A percentile compares a stretch with the other conserved stretches of the same genome.
Conservation (phyloP, 2,888 invertebrate genomes). For the Caenorhabditis wallacei region DNA sequence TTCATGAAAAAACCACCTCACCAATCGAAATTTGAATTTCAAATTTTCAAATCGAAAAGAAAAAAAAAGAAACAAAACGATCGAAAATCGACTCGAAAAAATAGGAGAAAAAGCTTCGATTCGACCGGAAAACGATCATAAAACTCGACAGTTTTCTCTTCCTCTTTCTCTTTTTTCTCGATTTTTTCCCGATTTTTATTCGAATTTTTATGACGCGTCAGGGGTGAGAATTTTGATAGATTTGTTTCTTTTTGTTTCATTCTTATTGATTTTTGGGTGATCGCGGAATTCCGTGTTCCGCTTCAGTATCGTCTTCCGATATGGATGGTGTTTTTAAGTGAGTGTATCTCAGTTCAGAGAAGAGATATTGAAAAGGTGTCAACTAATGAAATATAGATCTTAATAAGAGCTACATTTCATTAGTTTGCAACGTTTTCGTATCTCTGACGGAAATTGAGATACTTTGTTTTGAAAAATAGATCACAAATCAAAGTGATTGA, state of each 20-base stretch:
- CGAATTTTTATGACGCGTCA: conserved; percentile 2
- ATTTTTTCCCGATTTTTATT: conserved; percentile 19
- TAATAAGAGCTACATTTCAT: too few relatives aligned
- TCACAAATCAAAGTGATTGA: too few relatives aligned
- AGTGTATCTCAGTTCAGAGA: too few relatives aligned
- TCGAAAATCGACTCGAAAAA: conserved; percentile 28
- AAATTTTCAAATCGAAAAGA: conserved; percentile 10
- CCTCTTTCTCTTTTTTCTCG: background rate
- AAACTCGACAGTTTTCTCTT: conserved; percentile 8
- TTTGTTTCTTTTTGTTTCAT: background rate
- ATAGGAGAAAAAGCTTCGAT: conserved; percentile 15
- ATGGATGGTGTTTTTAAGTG: too few relatives aligned
- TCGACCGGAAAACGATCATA: background rate
- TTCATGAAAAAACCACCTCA: conserved; percentile 14
- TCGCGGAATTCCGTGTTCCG: too few relatives aligned
- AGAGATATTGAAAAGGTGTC: too few relatives aligned
- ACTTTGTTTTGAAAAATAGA: too few relatives aligned
- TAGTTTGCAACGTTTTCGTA: too few relatives aligned
- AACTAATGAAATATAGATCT: too few relatives aligned
- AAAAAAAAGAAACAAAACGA: background rate
- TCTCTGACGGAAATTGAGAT: too few relatives aligned
- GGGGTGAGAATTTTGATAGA: conserved; percentile 25
- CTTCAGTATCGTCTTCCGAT: too few relatives aligned
- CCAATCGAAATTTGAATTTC: conserved; percentile 10
- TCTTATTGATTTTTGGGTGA: background rate